A percentile compares a stretch with the other conserved stretches of the same genome.
Conservation (phyloP, 2,888 invertebrate species). For the Lydus trimaculatus region DNA sequence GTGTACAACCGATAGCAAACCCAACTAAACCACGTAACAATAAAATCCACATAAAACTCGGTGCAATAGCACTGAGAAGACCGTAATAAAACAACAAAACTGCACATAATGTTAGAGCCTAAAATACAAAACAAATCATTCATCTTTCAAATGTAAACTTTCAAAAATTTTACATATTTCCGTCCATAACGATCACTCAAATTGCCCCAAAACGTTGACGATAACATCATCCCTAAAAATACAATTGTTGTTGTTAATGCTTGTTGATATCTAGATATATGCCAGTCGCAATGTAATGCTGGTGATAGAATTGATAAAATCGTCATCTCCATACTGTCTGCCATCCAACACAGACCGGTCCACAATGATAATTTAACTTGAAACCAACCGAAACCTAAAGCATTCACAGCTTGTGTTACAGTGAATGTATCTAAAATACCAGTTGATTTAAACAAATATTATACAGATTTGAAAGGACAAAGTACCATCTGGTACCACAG, state of each 20-base stretch:
- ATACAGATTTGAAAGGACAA: neutral
- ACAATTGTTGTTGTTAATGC: slow-evolving; percentile 93
- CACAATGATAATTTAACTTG: slow-evolving; percentile 87
- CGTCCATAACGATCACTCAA: slow-evolving; percentile 92
- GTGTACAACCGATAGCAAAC: slow-evolving; percentile 95
- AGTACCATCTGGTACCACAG: slow-evolving; percentile 81
- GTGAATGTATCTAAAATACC: slow-evolving; percentile 77
- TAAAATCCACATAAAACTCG: slow-evolving; percentile 90
- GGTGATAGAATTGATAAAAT: slow-evolving; percentile 93
- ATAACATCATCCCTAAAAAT: slow-evolving; percentile 96
- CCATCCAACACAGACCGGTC: slow-evolving; percentile 94
- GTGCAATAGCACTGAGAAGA: slow-evolving; percentile 86
- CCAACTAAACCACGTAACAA: slow-evolving; percentile 92
- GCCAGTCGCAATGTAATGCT: slow-evolving; percentile 94
- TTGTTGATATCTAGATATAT: slow-evolving; percentile 87
- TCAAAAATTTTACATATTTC: slow-evolving; percentile 70
- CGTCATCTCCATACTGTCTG: slow-evolving; percentile 99
- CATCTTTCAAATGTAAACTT: neutral
- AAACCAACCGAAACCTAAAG: slow-evolving; percentile 87
- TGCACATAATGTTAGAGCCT: slow-evolving; percentile 92
- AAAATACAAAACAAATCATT: slow-evolving; percentile 45
- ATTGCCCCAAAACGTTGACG: slow-evolving; percentile 95
- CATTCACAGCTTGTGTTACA: slow-evolving; percentile 86
- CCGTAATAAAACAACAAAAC: slow-evolving; percentile 91
- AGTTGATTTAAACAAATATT: neutral